Base-by-base conservation (phyloP, 2,888 invertebrate genomes). In the Cheilosia vulpina region DNA sequence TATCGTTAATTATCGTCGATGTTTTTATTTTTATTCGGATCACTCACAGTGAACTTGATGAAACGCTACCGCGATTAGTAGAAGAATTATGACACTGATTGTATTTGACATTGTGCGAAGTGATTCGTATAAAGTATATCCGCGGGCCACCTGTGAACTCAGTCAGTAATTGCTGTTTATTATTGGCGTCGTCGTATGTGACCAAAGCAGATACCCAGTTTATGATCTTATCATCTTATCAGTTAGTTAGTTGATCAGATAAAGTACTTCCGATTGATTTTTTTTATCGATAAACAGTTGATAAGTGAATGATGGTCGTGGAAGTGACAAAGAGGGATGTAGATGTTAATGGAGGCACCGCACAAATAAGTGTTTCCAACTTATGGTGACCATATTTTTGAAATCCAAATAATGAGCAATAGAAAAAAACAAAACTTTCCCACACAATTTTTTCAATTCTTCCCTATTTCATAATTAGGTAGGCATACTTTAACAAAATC, bases 1-100 rank as follows among this genome's bases (percentile, higher is more conserved):
- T 65, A 71, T 21, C 19, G 52, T 69, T 71, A 53, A 73, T 58
- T 69, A 45, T 50, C 19, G 47, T 13, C 50, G 55, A 62, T 65
- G 21, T 41, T 34, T 41, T 41, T 43, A n/a, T 43, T 76, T 68
- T 52, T 27, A 43, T 41, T 57, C 41, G 31, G 38, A 52, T 43
- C 45, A 84, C 84, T 84, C 50, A 84, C 84, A 21, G 15, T 27
- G 58, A 75, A 84, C 65, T 75, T 76, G 58, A 57, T 71, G 65
- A 53, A 69, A 62, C n/a, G 34, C 24, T 27, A 11, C 47, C 17
- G 53, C 31, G 75, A 75, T 80, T 69, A 69, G 43, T 24, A 80
- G 65, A 19, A 71, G 60, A 71, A 80, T 66, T 69, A 84, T 80
- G 24, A 75, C 50, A 65, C 53, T 38, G 27, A 75, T 68, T 57